Percentiles rank a stretch among this genome's conserved stretches.
These are phyloP conservation scores for Caenorhabditis sp. DNA, from an alignment of 2,888 invertebrate genomes.

Conservation along the genomic window DNA sequence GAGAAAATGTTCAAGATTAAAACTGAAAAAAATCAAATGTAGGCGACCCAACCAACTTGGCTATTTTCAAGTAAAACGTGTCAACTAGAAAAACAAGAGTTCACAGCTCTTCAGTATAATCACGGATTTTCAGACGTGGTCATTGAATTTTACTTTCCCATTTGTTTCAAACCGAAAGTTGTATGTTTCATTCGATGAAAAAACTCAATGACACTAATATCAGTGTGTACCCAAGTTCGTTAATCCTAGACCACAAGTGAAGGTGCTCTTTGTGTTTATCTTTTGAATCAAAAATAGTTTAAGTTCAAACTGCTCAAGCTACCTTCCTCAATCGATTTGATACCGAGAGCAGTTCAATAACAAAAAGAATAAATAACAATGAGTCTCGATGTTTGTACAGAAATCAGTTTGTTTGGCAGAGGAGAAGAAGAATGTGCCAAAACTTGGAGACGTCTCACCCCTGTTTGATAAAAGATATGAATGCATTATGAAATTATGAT, in stretches of 20 bases:
- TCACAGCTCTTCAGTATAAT: too few relatives aligned
- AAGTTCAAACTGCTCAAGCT: conserved; percentile 39
- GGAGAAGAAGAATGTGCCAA: background rate
- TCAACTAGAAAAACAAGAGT: too few relatives aligned
- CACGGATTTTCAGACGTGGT: too few relatives aligned
- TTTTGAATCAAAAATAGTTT: conserved; percentile 37
- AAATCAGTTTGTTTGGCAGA: conserved; percentile 20
- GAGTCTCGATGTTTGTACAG: conserved; percentile 28
- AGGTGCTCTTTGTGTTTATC: conserved; percentile 34
- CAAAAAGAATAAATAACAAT: conserved; percentile 34
- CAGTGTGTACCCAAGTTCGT: conserved; percentile 16
- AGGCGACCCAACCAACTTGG: too few relatives aligned
- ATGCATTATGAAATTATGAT: conserved; percentile 29
- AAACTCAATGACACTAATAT: conserved; percentile 6
- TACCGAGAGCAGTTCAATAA: conserved; percentile 32
- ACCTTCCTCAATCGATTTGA: conserved; percentile 6
- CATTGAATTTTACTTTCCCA: too few relatives aligned
- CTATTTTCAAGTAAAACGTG: too few relatives aligned
- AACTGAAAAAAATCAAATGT: too few relatives aligned
- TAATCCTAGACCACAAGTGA: background rate
- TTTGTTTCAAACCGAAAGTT: too few relatives aligned
- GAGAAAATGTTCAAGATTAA: too few relatives aligned
- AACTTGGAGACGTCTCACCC: conserved; percentile 23
- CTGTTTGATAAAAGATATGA: conserved; percentile 21
- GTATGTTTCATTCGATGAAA: background rate